Evolutionary conservation across 2,113 vertebrate species (phyloP).

Genomic region (Sapajus apella): DNA sequence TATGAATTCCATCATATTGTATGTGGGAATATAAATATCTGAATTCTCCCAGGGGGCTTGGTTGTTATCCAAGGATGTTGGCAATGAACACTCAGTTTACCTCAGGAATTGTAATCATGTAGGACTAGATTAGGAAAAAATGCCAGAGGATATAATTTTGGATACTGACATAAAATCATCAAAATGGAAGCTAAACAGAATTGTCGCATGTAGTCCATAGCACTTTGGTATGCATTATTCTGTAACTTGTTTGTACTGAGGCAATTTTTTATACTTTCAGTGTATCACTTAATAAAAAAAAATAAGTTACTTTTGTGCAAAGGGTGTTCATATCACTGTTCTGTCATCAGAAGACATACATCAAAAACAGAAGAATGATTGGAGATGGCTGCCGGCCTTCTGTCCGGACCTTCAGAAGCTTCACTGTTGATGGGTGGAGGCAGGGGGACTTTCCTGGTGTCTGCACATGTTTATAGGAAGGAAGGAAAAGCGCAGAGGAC

Average conservation of each 20-base stretch:
- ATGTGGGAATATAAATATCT: conserved; percentile 39
- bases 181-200: neutral
- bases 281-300: conserved; percentile 46
- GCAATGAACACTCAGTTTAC: conserved; percentile 8
- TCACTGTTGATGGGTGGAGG: neutral
- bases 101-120: conserved; percentile 57
- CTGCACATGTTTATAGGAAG: neutral
- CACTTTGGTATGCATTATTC: conserved; percentile 5
- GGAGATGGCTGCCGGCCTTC: neutral
- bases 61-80: conserved; percentile 39
- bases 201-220: conserved; percentile 9
- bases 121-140: conserved; percentile 43
- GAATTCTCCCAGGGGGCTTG: conserved; percentile 37
- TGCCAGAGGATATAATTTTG: neutral
- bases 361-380: neutral
- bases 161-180: neutral
- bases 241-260: conserved; percentile 1
- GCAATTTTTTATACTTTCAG: neutral
- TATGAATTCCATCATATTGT: neutral
- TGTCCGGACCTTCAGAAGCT: fast-evolving
- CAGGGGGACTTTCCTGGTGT: neutral
- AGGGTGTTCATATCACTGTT: neutral
- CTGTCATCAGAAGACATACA: neutral
- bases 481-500: neutral
- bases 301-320: neutral